These are phyloP conservation scores for Clarias laeviceps DNA, from an alignment of 2,797 vertebrate species.

Conservation along the genomic window DNA sequence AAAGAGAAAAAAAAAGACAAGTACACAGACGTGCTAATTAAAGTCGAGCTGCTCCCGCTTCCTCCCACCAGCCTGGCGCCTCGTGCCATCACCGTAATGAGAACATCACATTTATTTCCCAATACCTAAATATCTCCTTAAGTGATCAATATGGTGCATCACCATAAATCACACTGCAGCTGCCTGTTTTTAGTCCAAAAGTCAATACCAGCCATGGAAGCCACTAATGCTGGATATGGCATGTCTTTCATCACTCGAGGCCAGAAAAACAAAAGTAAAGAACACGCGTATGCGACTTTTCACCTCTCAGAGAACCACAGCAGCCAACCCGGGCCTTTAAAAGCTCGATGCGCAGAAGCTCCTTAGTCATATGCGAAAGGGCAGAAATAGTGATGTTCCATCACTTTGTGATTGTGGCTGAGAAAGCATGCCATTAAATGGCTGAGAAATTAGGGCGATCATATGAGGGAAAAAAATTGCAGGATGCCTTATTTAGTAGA, in stretches of 20 bases:
- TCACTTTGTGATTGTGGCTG: constrained; percentile 88
- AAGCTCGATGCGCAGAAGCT: constrained; percentile 80
- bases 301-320: constrained; percentile 74
- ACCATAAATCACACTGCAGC: constrained; percentile 94
- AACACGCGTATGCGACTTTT: constrained; percentile 73
- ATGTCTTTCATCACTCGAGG: constrained; percentile 90
- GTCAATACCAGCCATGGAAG: constrained; percentile 90
- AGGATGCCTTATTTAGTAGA: constrained; percentile 87
- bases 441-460: constrained; percentile 91
- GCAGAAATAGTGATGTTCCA: constrained; percentile 87
- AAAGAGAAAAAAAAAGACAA: constrained; percentile 47
- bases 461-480: constrained; percentile 92
- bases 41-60: constrained; percentile 67
- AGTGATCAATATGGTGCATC: constrained; percentile 96
- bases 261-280: constrained; percentile 65
- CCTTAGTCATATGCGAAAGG: constrained; percentile 90
- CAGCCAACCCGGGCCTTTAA: constrained; percentile 78
- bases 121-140: constrained; percentile 96
- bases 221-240: constrained; percentile 89
- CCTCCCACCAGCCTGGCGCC: constrained; percentile 80
- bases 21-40: constrained; percentile 81
- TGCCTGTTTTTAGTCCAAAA: constrained; percentile 95
- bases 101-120: constrained; percentile 86
- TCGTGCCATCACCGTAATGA: constrained; percentile 83
- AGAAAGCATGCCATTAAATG: constrained; percentile 93